Evolutionary conservation across 2,888 invertebrate species (phyloP), one percentile per base, ranked within the genome.

Genomic region (Syrista parreyssii): DNA sequence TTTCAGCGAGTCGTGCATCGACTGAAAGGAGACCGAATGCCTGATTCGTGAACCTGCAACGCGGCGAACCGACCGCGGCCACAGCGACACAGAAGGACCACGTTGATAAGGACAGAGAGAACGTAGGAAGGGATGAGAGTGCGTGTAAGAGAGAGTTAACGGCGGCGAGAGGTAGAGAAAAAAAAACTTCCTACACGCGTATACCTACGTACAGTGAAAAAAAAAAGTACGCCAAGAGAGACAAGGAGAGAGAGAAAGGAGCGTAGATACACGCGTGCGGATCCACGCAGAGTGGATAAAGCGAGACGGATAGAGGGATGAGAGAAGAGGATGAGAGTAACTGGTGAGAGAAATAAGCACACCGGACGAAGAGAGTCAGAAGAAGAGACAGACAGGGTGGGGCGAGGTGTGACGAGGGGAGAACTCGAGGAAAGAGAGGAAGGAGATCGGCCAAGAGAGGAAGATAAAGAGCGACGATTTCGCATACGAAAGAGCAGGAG

Each of bases 401-500:
- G 76, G 32, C 76, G 33, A 79, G 75, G 40, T n/a, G 55, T 69
- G 77, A 34, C 33, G 79, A 71, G 75, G 81, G 78, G 75, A 68
- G 75, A 32, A 73, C 71, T 73, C 36, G 30, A 79, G 68, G 75
- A 75, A 79, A 80, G 82, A 68, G 79, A 36, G 68, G 35, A n/a
- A 74, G 30, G 76, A 73, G 72, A 33, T 32, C 33, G 74, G 78
- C 75, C 73, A 31, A 73, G 74, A 73, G 73, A 76, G 78, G 74
- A 78, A 73, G 81, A 76, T 31, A 73, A 76, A 76, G 76, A 73
- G 36, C 32, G 76, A 55, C 31, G 80, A 86, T 87, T 88, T 88
- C 85, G 84, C 84, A 84, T 84, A 85, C 82, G 85, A 87, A 86
- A 83, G 86, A 85, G 87, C 82, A 80, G 76, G 55, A 30, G 33